Evolutionary conservation across 2,888 invertebrate genomes (phyloP).

Genomic region (Cerceris ruficornis): DNA sequence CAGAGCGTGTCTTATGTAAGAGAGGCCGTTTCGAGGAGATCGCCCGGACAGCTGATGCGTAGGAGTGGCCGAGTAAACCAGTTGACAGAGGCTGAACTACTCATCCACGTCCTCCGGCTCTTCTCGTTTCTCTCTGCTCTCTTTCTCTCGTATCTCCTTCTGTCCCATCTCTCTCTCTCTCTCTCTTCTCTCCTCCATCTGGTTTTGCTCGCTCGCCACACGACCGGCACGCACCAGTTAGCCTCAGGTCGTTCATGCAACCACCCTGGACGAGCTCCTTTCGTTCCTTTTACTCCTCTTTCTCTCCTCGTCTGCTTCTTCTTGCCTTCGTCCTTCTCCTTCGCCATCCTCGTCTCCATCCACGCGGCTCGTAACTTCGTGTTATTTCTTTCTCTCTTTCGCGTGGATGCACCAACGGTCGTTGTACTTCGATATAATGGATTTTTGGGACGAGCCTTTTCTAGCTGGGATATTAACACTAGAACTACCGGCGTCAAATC

Average conservation of each 20-base stretch:
- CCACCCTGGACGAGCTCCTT: constrained; percentile 53
- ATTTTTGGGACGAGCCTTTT: too few relatives aligned
- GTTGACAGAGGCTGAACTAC: constrained; percentile 62
- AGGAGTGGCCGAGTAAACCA: constrained; percentile 70
- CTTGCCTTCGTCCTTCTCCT: not conserved
- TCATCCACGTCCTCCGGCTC: constrained; percentile 51
- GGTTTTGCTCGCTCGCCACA: constrained; percentile 57
- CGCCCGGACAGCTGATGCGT: constrained; percentile 69
- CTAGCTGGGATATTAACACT: too few relatives aligned
- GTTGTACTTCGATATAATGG: too few relatives aligned
- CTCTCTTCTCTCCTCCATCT: constrained; percentile 18
- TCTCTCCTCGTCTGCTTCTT: not conserved
- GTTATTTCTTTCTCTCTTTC: constrained; percentile 14
- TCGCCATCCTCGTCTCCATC: not conserved
- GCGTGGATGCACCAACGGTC: not conserved
- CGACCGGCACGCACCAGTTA: constrained; percentile 69
- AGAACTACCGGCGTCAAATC: too few relatives aligned
- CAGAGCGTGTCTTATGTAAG: constrained; percentile 58
- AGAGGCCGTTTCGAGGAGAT: constrained; percentile 62
- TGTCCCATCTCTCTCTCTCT: too few relatives aligned
- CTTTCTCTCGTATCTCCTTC: too few relatives aligned
- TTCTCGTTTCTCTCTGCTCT: constrained; percentile 35
- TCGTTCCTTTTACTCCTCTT: constrained; percentile 5
- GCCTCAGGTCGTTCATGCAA: constrained; percentile 56
- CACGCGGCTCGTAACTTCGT: not conserved